Percentiles rank a stretch among this genome's conserved stretches.
phyloP scores from a whole-genome alignment of 1,140 invertebrate genomes.

The Diabrotica virgifera region DNA sequence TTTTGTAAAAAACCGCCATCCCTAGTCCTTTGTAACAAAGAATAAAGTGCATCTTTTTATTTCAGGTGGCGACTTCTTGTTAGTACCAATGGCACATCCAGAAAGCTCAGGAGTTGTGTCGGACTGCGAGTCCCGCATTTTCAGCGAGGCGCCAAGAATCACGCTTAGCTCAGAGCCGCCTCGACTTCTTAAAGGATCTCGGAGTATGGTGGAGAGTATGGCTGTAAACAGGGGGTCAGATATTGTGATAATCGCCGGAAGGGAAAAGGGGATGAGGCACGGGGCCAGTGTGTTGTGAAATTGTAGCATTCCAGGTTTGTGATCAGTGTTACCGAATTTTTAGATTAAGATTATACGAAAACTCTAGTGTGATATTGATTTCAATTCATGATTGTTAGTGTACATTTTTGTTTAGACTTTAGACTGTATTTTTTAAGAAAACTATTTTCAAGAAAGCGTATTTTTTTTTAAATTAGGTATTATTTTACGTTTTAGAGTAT shows the following conservation, averaged over 20 bases:
- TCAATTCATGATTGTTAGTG: too few relatives aligned
- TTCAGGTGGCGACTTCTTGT: slow-evolving; percentile 33
- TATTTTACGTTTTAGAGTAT: too few relatives aligned
- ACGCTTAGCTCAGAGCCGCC: slow-evolving; percentile 31
- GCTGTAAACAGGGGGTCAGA: slow-evolving; percentile 39
- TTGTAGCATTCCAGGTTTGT: background rate
- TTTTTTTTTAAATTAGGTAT: too few relatives aligned
- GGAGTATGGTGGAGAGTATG: slow-evolving; percentile 44
- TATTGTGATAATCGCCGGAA: slow-evolving; percentile 39
- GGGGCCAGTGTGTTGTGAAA: slow-evolving; percentile 38
- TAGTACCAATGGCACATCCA: slow-evolving; percentile 42
- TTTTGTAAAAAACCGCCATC: too few relatives aligned
- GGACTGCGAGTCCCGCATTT: slow-evolving; percentile 30
- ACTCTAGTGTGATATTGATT: too few relatives aligned
- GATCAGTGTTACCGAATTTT: background rate
- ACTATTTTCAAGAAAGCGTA: too few relatives aligned
- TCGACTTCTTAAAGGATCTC: slow-evolving; percentile 34
- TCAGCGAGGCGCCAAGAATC: slow-evolving; percentile 33
- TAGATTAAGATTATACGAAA: too few relatives aligned
- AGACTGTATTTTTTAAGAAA: too few relatives aligned
- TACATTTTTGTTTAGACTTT: too few relatives aligned
- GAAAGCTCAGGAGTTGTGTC: slow-evolving; percentile 42
- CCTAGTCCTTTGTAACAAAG: too few relatives aligned
- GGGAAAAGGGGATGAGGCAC: slow-evolving; percentile 35
- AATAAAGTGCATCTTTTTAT: too few relatives aligned